phyloP scores from a whole-genome alignment of 2,888 invertebrate species.

The Hecatera dysodea region DNA sequence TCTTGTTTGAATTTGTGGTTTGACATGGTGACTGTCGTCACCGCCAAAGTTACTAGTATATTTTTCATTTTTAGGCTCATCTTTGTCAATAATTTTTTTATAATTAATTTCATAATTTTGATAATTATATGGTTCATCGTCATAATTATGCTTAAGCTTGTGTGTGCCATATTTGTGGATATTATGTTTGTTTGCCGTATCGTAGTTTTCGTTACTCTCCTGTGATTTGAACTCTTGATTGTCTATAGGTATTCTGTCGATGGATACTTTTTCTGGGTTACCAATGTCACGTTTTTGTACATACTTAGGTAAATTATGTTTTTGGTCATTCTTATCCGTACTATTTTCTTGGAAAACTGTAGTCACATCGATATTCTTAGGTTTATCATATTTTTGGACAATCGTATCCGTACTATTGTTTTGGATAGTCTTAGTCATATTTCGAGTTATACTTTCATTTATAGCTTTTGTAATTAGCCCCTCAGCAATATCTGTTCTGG shows the following conservation, averaged over 20 bases:
- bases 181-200: background rate
- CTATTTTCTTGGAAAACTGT: background rate
- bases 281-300: constrained; percentile 25
- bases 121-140: background rate
- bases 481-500: background rate
- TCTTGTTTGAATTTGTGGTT: constrained; percentile 26
- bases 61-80: background rate
- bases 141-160: background rate
- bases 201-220: background rate
- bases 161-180: background rate
- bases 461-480: background rate
- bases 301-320: constrained; percentile 1
- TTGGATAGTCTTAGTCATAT: background rate
- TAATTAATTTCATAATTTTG: background rate
- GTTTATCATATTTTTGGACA: background rate
- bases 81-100: constrained; percentile 17
- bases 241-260: background rate
- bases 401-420: background rate
- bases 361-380: background rate
- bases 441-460: background rate
- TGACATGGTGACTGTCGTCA: background rate
- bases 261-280: background rate
- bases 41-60: background rate
- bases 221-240: background rate
- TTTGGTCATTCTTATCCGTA: background rate